Conservation (phyloP, 2,113 vertebrate species). For the Sminthopsis crassicaudata region DNA sequence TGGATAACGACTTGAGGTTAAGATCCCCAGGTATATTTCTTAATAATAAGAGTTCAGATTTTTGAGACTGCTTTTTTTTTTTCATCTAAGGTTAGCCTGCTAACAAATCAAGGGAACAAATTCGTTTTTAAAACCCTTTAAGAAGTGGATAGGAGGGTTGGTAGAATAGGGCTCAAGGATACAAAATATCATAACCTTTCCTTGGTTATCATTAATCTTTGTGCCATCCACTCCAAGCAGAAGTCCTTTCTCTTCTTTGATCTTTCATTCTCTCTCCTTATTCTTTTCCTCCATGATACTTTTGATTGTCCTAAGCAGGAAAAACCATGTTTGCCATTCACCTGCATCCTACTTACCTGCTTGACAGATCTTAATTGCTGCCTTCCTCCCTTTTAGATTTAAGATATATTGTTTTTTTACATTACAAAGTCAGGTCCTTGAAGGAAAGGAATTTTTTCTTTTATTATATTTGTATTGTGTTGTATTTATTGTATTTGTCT, state of each 20-base stretch:
- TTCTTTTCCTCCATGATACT: neutral
- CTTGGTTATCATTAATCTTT: neutral
- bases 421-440: neutral
- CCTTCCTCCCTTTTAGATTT: neutral
- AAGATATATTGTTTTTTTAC: neutral
- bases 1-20: neutral
- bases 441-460: neutral
- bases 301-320: neutral
- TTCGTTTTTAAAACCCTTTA: neutral
- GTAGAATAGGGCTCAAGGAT: neutral
- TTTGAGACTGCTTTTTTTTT: neutral
- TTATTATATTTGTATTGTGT: neutral
- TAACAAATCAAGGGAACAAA: neutral
- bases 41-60: neutral
- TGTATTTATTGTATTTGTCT: no score
- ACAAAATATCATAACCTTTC: neutral
- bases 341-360: neutral
- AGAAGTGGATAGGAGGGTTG: neutral
- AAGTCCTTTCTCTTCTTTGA: neutral
- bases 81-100: neutral
- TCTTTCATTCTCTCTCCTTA: neutral
- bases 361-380: neutral
- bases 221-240: neutral
- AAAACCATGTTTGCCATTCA: neutral
- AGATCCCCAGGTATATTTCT: neutral